Conservation (phyloP, 2,113 vertebrate genomes). For the Microcebus ravelobensis region DNA sequence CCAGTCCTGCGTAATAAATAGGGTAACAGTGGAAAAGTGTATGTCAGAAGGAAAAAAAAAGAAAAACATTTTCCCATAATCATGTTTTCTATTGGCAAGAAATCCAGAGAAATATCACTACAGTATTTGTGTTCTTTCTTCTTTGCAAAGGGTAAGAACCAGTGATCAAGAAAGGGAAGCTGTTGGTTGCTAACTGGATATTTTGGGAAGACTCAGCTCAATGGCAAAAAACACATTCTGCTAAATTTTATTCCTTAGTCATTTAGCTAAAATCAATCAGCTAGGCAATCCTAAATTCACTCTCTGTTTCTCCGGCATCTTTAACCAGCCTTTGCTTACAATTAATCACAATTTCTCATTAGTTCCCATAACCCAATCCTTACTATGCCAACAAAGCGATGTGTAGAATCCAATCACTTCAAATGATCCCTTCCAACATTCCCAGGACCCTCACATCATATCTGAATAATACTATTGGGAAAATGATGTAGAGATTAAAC, state of each 20-base stretch:
- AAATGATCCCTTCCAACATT: background rate
- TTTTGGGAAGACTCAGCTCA: conserved; percentile 75
- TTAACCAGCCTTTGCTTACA: background rate
- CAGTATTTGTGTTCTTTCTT: conserved; percentile 82
- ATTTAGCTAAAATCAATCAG: conserved; percentile 13
- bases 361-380: background rate
- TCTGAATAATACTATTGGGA: background rate
- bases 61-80: conserved; percentile 71
- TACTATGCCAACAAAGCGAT: background rate
- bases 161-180: conserved; percentile 77
- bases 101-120: conserved; percentile 77
- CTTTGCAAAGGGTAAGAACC: conserved; percentile 73
- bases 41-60: conserved; percentile 31
- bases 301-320: background rate
- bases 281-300: background rate
- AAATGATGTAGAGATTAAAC: background rate
- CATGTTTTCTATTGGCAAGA: conserved; percentile 80
- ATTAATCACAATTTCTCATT: background rate
- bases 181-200: conserved; percentile 75
- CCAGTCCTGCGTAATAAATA: background rate
- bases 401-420: background rate
- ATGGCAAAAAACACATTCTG: conserved; percentile 26
- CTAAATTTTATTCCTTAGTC: background rate
- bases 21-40: background rate
- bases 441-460: background rate